Conservation (phyloP, 2,888 invertebrate genomes). For the Cheilosia urbana region DNA sequence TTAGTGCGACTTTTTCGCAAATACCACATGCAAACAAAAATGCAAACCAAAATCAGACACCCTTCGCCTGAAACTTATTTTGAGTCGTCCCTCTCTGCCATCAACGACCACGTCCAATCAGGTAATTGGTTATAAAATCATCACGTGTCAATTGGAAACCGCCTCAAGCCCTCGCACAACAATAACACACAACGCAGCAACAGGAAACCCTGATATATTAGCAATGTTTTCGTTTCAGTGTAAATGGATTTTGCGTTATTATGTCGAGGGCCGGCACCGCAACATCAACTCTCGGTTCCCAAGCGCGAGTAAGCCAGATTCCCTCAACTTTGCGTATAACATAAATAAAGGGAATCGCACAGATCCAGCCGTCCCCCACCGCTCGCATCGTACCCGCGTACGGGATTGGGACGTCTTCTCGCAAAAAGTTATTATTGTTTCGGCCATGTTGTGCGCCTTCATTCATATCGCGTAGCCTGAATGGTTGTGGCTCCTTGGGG, state of each 20-base stretch:
- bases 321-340: constrained; percentile 70
- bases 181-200: constrained; percentile 35
- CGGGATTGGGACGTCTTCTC: constrained; percentile 56
- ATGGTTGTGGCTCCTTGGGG: constrained; percentile 18
- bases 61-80: neutral
- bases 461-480: neutral
- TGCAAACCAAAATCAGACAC: no score
- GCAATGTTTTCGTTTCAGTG: constrained; percentile 73
- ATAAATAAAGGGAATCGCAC: constrained; percentile 72
- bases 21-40: no score
- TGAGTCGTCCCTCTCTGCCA: neutral
- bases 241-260: constrained; percentile 72
- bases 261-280: constrained; percentile 32
- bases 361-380: constrained; percentile 50
- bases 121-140: constrained; percentile 76
- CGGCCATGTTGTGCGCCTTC: constrained; percentile 66
- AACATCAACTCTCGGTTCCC: constrained; percentile 41
- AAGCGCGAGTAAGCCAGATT: constrained; percentile 71
- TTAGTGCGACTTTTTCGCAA: no score
- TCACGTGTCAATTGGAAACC: constrained; percentile 75
- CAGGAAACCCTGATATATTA: constrained; percentile 73
- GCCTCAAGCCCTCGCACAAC: constrained; percentile 58
- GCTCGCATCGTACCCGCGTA: constrained; percentile 22
- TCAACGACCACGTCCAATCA: constrained; percentile 72
- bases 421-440: constrained; percentile 71